Evolutionary conservation across 2,888 invertebrate genomes (phyloP).

Genomic region (Nudaria mundana): DNA sequence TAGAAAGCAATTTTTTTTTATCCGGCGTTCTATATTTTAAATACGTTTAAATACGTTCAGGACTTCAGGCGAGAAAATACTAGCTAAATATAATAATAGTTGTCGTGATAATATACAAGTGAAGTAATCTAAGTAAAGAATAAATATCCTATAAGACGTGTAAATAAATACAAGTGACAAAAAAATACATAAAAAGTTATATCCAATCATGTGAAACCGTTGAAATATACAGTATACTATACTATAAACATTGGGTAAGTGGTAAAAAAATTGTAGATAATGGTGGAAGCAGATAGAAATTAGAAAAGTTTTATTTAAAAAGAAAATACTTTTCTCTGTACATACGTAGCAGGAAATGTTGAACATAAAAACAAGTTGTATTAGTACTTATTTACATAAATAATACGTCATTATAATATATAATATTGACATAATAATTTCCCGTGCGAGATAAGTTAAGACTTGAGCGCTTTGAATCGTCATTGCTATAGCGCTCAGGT

Average conservation of each 20-base stretch:
- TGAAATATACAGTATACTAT: neutral
- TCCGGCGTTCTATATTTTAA: neutral
- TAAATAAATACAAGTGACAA: no score
- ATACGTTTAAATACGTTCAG: neutral
- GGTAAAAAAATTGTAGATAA: neutral
- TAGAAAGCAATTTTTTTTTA: neutral
- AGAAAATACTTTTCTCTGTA: slow-evolving; percentile 15
- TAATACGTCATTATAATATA: no score
- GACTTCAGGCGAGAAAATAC: neutral
- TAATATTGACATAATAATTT: no score
- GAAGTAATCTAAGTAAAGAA: no score
- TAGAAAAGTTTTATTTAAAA: neutral
- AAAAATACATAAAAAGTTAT: no score
- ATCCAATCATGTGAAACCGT: neutral
- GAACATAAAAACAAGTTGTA: no score
- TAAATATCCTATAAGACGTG: no score
- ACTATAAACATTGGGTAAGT: neutral
- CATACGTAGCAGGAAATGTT: slow-evolving; percentile 13
- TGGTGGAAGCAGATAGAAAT: neutral
- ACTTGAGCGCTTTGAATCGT: no score
- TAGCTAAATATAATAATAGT: neutral
- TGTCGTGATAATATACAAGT: no score
- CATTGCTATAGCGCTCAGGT: no score
- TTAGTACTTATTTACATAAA: no score
- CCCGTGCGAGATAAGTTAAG: no score